phyloP scores from a whole-genome alignment of 2,797 vertebrate species.

The Dallia pectoralis region DNA sequence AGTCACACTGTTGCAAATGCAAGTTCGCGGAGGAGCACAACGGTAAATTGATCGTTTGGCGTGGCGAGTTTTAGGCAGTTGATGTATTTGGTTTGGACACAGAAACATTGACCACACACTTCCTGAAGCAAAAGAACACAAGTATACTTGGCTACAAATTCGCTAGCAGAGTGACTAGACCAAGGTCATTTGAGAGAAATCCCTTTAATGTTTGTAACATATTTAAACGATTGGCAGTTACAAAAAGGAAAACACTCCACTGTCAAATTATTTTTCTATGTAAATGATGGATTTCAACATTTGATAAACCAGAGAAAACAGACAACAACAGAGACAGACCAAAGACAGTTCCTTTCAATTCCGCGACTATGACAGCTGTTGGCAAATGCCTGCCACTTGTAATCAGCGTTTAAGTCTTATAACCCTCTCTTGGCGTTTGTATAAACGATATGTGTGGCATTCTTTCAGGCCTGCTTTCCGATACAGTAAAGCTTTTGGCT shows the following conservation, averaged over 20 bases:
- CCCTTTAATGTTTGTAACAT: slow-evolving; percentile 18
- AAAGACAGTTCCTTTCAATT: slow-evolving; percentile 30
- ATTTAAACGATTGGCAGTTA: slow-evolving; percentile 10
- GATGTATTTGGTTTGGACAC: slow-evolving; percentile 19
- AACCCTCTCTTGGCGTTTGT: slow-evolving; percentile 51
- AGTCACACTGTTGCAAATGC: background rate
- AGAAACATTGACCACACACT: background rate
- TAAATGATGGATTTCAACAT: slow-evolving; percentile 10
- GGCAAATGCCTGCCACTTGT: slow-evolving; percentile 42
- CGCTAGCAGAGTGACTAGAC: slow-evolving; percentile 13
- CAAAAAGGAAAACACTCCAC: slow-evolving; percentile 15
- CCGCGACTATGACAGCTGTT: slow-evolving; percentile 25
- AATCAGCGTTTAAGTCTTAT: slow-evolving; percentile 47
- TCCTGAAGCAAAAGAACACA: slow-evolving; percentile 18
- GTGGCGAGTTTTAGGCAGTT: slow-evolving; percentile 9
- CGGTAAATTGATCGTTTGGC: slow-evolving; percentile 17
- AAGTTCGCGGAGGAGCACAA: background rate
- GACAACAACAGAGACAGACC: slow-evolving; percentile 33
- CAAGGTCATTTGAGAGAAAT: slow-evolving; percentile 10
- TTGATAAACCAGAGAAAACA: slow-evolving; percentile 28
- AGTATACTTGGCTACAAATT: background rate
- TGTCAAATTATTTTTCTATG: slow-evolving; percentile 13
- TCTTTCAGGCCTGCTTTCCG: slow-evolving; percentile 47
- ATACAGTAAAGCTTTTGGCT: slow-evolving; percentile 44
- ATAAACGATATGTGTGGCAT: slow-evolving; percentile 38